A percentile compares a stretch with the other conserved stretches of the same genome.
phyloP scores from a whole-genome alignment of 2,888 invertebrate genomes.

The Tolmerus cingulatus region DNA sequence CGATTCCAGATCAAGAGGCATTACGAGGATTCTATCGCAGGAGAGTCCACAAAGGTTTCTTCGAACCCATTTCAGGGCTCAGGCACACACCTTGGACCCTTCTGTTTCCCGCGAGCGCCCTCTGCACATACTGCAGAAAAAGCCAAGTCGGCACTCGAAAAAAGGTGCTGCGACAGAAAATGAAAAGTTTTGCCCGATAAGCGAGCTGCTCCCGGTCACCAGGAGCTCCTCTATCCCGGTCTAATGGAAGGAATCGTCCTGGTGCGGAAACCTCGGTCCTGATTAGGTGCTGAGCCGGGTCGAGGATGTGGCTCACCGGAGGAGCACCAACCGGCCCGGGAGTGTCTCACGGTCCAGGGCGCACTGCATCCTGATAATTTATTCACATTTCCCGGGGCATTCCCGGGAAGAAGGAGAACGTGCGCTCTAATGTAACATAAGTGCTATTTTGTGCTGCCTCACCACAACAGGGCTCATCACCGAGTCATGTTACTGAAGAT shows the following conservation, averaged over 20 bases:
- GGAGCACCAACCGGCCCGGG: background rate
- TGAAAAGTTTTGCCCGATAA: background rate
- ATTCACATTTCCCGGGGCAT: background rate
- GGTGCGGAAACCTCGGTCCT: background rate
- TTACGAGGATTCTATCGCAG: background rate
- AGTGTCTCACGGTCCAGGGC: background rate
- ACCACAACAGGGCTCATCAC: slow-evolving; percentile 22
- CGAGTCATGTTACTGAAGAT: slow-evolving; percentile 39
- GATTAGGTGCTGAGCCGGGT: background rate
- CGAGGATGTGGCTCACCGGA: background rate
- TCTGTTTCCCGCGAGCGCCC: background rate
- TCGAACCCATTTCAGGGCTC: background rate
- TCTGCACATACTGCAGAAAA: background rate
- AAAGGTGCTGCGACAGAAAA: background rate
- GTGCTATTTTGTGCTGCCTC: slow-evolving; percentile 32
- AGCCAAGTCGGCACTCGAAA: background rate
- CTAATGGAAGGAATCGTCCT: background rate
- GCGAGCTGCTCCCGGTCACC: background rate
- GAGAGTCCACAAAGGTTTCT: background rate
- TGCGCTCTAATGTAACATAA: slow-evolving; percentile 23
- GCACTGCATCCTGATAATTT: background rate
- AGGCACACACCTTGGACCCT: background rate
- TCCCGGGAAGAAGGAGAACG: background rate
- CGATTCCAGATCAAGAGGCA: background rate
- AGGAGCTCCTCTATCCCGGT: background rate